A percentile compares a stretch with the other conserved stretches of the same genome.
These are phyloP conservation scores for Agapostemon virescens DNA, from an alignment of 2,888 invertebrate genomes.

Conservation along the genomic window DNA sequence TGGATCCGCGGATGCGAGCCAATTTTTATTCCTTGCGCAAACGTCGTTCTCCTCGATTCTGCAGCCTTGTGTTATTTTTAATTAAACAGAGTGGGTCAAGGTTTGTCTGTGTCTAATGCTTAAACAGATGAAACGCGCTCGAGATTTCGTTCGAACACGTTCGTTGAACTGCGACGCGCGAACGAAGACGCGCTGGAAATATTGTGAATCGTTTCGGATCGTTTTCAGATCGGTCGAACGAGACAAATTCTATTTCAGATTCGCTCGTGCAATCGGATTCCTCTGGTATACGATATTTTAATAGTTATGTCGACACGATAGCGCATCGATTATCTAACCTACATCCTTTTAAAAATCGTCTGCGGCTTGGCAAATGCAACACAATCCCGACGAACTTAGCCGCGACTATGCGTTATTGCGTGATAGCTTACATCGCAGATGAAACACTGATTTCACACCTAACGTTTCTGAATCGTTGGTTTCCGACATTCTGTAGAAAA, in stretches of 20 bases:
- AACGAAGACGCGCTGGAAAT: background rate
- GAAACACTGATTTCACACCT: slow-evolving; percentile 30
- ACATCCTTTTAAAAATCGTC: slow-evolving; percentile 50
- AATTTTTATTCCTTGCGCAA: slow-evolving; percentile 45
- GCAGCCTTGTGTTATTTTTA: slow-evolving; percentile 51
- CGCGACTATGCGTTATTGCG: slow-evolving; percentile 45
- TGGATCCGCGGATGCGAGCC: slow-evolving; percentile 3
- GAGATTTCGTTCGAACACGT: slow-evolving; percentile 1
- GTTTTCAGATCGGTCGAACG: slow-evolving; percentile 12
- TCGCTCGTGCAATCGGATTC: slow-evolving; percentile 42
- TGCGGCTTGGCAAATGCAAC: slow-evolving; percentile 54
- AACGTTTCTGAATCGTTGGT: background rate
- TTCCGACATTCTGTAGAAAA: background rate
- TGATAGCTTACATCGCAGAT: slow-evolving; percentile 12
- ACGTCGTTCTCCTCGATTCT: slow-evolving; percentile 13
- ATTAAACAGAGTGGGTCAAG: slow-evolving; percentile 50
- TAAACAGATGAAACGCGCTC: slow-evolving; percentile 7
- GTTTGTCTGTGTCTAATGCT: slow-evolving; percentile 6
- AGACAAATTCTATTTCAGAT: slow-evolving; percentile 46
- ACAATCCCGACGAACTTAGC: slow-evolving; percentile 44
- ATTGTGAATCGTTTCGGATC: background rate
- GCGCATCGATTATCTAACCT: slow-evolving; percentile 58
- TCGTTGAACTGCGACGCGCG: slow-evolving; percentile 17
- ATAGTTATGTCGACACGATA: slow-evolving; percentile 50
- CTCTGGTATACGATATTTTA: slow-evolving; percentile 47